phyloP scores from a whole-genome alignment of 2,797 vertebrate species.

The Aratinga solstitialis region DNA sequence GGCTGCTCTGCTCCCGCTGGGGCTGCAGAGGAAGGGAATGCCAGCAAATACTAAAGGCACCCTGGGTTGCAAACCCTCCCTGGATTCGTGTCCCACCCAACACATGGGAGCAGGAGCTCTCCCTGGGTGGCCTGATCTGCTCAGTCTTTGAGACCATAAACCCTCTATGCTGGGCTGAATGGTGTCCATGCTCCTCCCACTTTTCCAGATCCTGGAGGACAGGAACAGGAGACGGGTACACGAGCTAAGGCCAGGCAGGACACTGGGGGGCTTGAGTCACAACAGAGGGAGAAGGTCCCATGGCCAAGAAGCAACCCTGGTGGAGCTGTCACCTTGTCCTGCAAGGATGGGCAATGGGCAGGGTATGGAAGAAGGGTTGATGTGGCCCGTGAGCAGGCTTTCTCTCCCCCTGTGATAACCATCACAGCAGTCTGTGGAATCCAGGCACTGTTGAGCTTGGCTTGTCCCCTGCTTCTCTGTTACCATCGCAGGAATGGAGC shows the following conservation, averaged over 20 bases:
- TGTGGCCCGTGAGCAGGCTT: background rate
- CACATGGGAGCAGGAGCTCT: rapidly evolving
- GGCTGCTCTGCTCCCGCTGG: background rate
- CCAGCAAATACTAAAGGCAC: background rate
- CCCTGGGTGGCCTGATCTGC: background rate
- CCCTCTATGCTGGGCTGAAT: background rate
- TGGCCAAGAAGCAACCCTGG: background rate
- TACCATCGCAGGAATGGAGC: background rate
- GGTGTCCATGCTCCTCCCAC: background rate
- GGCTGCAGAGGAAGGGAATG: background rate
- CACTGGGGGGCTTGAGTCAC: background rate
- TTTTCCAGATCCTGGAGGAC: background rate
- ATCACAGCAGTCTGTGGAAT: slow-evolving; percentile 35
- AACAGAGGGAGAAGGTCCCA: background rate
- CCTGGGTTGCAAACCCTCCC: background rate
- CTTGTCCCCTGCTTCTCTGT: slow-evolving; percentile 27
- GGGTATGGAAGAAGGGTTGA: background rate
- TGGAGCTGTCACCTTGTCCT: background rate
- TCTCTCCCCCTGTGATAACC: background rate
- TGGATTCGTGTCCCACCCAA: background rate
- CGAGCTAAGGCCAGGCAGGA: background rate
- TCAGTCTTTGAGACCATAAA: background rate
- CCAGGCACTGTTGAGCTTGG: slow-evolving; percentile 18
- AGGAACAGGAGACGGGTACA: background rate
- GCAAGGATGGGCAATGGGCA: background rate